A percentile compares a stretch with the other conserved stretches of the same genome.
Evolutionary conservation across 37 sponge, comb jelly and placozoan genomes (phyloP).

Genomic region (Halichondria panicea): DNA sequence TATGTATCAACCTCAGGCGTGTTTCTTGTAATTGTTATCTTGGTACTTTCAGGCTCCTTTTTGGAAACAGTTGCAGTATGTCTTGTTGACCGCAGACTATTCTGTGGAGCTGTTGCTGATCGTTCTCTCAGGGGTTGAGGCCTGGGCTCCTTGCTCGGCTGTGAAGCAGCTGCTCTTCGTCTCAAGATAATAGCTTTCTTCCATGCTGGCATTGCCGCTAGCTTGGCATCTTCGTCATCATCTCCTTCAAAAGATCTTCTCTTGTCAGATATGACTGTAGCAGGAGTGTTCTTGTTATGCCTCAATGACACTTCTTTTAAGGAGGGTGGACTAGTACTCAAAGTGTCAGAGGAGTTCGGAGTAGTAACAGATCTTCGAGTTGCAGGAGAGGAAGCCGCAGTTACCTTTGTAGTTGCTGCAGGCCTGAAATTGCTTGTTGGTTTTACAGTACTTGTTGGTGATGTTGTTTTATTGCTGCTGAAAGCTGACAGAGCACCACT

Average conservation of each 20-base stretch:
- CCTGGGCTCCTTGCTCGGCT: slow-evolving; percentile 4
- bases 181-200: slow-evolving; percentile 47
- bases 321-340: neutral
- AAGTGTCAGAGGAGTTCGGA: neutral
- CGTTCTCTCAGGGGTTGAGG: neutral
- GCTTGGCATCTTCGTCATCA: slow-evolving; percentile 20
- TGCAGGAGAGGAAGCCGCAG: neutral
- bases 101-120: neutral
- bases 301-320: neutral
- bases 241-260: slow-evolving; percentile 1
- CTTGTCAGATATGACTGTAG: neutral
- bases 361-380: neutral
- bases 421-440: too few species aligned
- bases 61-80: neutral
- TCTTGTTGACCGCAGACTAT: neutral
- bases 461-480: neutral
- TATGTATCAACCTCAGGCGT: too few species aligned
- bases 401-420: neutral
- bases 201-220: slow-evolving; percentile 58
- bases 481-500: too few species aligned
- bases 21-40: too few species aligned
- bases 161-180: slow-evolving; percentile 3
- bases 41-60: neutral
- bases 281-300: neutral
- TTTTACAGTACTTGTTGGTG: neutral